These are phyloP conservation scores for Amniataba percoides DNA, from an alignment of 2,797 vertebrate species.

Conservation along the genomic window DNA sequence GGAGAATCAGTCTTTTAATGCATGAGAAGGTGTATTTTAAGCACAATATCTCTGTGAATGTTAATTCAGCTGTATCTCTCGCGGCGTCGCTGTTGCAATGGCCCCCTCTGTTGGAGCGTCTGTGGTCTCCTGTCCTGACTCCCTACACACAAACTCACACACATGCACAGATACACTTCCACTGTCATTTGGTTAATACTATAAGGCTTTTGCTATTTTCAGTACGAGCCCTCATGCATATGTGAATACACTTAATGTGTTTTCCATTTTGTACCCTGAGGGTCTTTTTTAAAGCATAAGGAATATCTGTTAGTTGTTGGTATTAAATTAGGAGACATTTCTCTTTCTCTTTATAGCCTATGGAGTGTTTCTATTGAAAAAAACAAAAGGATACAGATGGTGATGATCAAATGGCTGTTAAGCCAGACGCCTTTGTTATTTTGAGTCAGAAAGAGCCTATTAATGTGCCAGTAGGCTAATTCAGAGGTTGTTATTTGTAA, in stretches of 20 bases:
- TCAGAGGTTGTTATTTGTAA: conserved; percentile 26
- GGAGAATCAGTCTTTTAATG: background rate
- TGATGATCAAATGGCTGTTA: conserved; percentile 6
- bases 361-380: background rate
- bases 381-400: conserved; percentile 9
- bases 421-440: conserved; percentile 1
- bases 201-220: conserved; percentile 35
- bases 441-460: conserved; percentile 14
- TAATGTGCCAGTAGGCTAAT: conserved; percentile 31
- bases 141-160: background rate
- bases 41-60: background rate
- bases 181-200: conserved; percentile 29
- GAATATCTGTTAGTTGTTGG: conserved; percentile 15
- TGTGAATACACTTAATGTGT: conserved; percentile 33
- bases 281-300: background rate
- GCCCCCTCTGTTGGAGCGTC: conserved; percentile 62
- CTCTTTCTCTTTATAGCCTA: conserved; percentile 1
- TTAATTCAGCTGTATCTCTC: background rate
- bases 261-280: conserved; percentile 25
- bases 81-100: conserved; percentile 12
- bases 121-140: background rate
- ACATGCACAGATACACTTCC: conserved; percentile 6
- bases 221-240: conserved; percentile 28
- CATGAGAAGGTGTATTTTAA: background rate
- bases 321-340: conserved; percentile 9